These are phyloP conservation scores for Pedionomus torquatus DNA, from an alignment of 2,113 vertebrate genomes.

Conservation along the genomic window DNA sequence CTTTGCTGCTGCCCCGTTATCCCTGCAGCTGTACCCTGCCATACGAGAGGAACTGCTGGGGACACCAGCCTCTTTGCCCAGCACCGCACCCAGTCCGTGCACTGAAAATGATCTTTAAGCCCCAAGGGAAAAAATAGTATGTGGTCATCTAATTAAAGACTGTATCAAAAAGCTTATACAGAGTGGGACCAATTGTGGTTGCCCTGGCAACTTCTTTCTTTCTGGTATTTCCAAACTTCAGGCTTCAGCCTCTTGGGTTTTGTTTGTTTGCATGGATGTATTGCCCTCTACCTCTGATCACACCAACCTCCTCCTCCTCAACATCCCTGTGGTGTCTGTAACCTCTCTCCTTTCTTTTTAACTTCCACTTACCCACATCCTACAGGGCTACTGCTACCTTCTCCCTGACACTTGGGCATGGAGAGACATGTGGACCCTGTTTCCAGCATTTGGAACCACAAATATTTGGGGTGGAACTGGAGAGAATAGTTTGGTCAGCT, in stretches of 20 bases:
- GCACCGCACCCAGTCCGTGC: background rate
- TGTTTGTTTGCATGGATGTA: background rate
- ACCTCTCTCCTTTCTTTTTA: background rate
- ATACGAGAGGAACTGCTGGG: background rate
- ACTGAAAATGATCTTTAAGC: background rate
- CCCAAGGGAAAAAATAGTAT: background rate
- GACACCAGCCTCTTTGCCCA: background rate
- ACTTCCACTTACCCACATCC: background rate
- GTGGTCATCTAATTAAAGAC: conserved; percentile 44
- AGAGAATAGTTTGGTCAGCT: background rate
- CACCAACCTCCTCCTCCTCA: background rate
- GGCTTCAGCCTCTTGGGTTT: background rate
- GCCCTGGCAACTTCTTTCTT: background rate
- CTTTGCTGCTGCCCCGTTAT: background rate
- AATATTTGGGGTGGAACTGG: background rate
- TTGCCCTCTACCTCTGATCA: background rate
- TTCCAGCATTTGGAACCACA: background rate
- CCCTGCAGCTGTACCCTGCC: background rate
- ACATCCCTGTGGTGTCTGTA: background rate
- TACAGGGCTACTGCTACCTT: background rate
- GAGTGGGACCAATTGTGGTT: background rate
- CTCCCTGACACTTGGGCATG: background rate
- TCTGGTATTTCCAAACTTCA: background rate
- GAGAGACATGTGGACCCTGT: background rate
- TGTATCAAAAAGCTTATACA: background rate